Percentiles rank a stretch among this genome's conserved stretches.
Conservation (phyloP, 2,888 invertebrate genomes). For the Heteromurus nitidus region DNA sequence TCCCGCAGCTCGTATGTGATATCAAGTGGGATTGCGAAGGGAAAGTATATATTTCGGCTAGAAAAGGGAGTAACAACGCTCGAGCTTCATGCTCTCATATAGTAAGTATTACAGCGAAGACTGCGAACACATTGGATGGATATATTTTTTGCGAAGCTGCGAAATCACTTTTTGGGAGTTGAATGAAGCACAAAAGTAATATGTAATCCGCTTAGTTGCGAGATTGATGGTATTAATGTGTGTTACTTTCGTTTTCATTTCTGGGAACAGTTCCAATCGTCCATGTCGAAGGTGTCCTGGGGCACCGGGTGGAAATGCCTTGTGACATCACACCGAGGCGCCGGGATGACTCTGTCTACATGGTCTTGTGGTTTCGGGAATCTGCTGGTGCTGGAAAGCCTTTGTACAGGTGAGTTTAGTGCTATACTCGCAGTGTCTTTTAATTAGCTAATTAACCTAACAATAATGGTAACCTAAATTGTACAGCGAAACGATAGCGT, state of each 20-base stretch:
- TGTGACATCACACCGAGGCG: slow-evolving; percentile 89
- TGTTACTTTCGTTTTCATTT: slow-evolving; percentile 24
- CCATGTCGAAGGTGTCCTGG: slow-evolving; percentile 87
- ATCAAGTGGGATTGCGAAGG: too few species aligned
- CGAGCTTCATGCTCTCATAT: too few species aligned
- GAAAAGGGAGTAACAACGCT: too few species aligned
- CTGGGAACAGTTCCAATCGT: slow-evolving; percentile 84
- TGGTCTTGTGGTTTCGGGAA: slow-evolving; percentile 91
- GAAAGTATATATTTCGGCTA: too few species aligned
- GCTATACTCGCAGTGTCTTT: too few species aligned
- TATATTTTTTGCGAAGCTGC: not conserved
- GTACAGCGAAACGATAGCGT: too few species aligned
- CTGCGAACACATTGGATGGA: too few species aligned
- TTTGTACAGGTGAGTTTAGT: slow-evolving; percentile 84
- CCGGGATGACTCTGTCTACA: slow-evolving; percentile 87
- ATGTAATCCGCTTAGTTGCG: slow-evolving; percentile 42
- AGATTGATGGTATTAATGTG: slow-evolving; percentile 43
- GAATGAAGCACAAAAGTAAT: slow-evolving; percentile 19
- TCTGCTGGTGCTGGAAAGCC: slow-evolving; percentile 87
- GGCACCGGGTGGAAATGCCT: slow-evolving; percentile 87
- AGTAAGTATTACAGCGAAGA: too few species aligned
- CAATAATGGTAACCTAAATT: too few species aligned
- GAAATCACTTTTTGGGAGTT: too few species aligned
- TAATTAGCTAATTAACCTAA: too few species aligned
- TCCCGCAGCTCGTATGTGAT: too few species aligned